Evolutionary conservation across 2,113 vertebrate genomes (phyloP).

Genomic region (Osmerus eperlanus): DNA sequence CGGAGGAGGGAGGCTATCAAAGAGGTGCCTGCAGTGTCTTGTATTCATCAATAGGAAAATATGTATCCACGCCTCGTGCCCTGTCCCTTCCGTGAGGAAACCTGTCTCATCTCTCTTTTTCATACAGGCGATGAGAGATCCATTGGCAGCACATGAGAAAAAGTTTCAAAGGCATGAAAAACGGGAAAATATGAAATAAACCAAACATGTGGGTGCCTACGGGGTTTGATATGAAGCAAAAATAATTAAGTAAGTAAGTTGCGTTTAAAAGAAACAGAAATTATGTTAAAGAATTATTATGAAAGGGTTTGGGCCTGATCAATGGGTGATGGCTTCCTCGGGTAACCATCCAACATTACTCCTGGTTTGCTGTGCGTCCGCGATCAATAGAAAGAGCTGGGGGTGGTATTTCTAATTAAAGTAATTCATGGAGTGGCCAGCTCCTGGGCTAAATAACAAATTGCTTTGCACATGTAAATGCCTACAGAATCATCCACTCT

Average conservation of each 20-base stretch:
- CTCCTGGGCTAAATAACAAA: slow-evolving; percentile 56
- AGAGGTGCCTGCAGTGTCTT: slow-evolving; percentile 53
- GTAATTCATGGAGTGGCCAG: slow-evolving; percentile 68
- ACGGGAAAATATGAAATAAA: slow-evolving; percentile 72
- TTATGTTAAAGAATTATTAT: slow-evolving; percentile 56
- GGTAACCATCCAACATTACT: slow-evolving; percentile 61
- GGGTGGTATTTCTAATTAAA: slow-evolving; percentile 75
- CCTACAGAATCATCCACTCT: slow-evolving; percentile 15
- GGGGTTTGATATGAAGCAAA: neutral
- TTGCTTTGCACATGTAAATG: slow-evolving; percentile 46
- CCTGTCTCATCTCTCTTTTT: slow-evolving; percentile 38
- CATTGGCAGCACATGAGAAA: slow-evolving; percentile 75
- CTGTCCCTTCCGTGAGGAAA: slow-evolving; percentile 46
- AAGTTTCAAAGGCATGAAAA: slow-evolving; percentile 62
- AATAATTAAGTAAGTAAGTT: slow-evolving; percentile 41
- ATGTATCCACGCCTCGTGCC: slow-evolving; percentile 69
- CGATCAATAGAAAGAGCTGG: slow-evolving; percentile 69
- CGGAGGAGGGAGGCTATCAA: slow-evolving; percentile 66
- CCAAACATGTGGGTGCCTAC: slow-evolving; percentile 53
- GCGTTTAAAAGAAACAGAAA: slow-evolving; percentile 48
- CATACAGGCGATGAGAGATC: slow-evolving; percentile 40
- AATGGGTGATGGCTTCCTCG: slow-evolving; percentile 52
- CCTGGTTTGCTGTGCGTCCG: slow-evolving; percentile 57
- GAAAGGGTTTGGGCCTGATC: slow-evolving; percentile 47
- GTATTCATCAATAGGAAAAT: slow-evolving; percentile 79